Evolutionary conservation across 2,888 invertebrate genomes (phyloP), one percentile per base, ranked within the genome.

Genomic region (Pollenia labialis): DNA sequence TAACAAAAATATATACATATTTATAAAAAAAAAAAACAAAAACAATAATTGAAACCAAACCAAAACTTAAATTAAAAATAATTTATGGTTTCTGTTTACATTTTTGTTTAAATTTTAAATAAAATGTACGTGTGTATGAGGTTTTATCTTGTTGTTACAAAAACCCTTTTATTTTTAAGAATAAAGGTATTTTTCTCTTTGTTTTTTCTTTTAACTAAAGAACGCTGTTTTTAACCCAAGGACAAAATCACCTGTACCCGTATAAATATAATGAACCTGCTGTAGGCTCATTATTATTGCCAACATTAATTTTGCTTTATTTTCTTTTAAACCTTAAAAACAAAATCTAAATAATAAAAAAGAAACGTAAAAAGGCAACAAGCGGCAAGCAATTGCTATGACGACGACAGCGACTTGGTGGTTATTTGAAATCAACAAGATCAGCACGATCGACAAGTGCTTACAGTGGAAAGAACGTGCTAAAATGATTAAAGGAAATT

Each of bases 181-280:
- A 71, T 64, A 82, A 54, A 68, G 42, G 3, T 64, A 64, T 58
- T 2, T 40, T 62, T 23, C 12, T 42, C 44, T 12, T 52, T 58
- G 12, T 56, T 18, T 18, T 69, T 66, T 11, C 3, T 52, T 18
- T 77, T 14, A 4, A 69, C 71, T 71, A 80, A 62, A 71, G 69
- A 62, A 80, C 44, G 14, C 8, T 50, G 66, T 58, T 23, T 64
- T 68, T 85, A 79, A 85, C 86, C 89, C 90, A 90, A 90, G 90
- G 90, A 90, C 90, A 90, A 90, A 91, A 91, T 91, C 92, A 92
- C 92, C 92, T 92, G 92, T 92, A 92, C 92, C 92, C 91, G 92
- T 92, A 92, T 92, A 92, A 91, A 90, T 85, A 89, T 90, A 90
- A 90, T 91, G 91, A 91, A 92, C 92, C 91, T 91, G 92, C 91